These are phyloP conservation scores for Elysia crispata DNA, from an alignment of 2,888 invertebrate genomes.

Conservation along the genomic window DNA sequence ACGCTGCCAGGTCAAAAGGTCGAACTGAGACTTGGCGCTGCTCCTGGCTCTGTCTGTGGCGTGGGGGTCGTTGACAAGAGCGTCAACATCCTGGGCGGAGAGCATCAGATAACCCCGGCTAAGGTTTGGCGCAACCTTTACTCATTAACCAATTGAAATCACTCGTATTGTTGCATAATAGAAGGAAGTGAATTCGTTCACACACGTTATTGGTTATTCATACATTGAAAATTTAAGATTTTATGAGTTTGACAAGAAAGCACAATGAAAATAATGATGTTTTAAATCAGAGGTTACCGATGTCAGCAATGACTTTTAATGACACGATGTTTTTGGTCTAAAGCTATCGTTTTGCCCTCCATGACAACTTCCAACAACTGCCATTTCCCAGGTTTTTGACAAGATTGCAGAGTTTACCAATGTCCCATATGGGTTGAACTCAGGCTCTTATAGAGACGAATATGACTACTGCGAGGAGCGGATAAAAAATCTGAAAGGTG, in stretches of 20 bases:
- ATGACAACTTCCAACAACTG: not conserved
- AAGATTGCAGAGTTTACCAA: constrained; percentile 50
- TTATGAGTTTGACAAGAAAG: not conserved
- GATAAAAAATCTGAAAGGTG: not conserved
- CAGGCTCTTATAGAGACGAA: constrained; percentile 45
- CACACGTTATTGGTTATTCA: no score
- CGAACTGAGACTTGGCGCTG: constrained; percentile 79
- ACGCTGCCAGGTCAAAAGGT: constrained; percentile 80
- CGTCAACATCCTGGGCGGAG: constrained; percentile 77
- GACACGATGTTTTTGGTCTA: not conserved
- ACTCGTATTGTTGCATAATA: no score
- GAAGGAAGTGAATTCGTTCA: no score
- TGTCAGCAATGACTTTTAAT: not conserved
- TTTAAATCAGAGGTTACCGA: not conserved
- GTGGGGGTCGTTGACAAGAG: constrained; percentile 82
- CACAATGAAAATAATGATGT: not conserved
- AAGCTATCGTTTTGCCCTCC: not conserved
- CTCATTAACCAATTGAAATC: not conserved
- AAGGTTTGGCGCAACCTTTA: constrained; percentile 56
- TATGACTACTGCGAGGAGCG: constrained; percentile 58
- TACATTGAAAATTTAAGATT: no score
- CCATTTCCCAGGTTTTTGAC: constrained; percentile 49
- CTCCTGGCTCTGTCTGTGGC: constrained; percentile 81
- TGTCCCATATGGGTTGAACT: not conserved
- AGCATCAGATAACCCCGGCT: constrained; percentile 67